Conservation (phyloP, 2,888 invertebrate species). For the Sarcophaga subvicina region DNA sequence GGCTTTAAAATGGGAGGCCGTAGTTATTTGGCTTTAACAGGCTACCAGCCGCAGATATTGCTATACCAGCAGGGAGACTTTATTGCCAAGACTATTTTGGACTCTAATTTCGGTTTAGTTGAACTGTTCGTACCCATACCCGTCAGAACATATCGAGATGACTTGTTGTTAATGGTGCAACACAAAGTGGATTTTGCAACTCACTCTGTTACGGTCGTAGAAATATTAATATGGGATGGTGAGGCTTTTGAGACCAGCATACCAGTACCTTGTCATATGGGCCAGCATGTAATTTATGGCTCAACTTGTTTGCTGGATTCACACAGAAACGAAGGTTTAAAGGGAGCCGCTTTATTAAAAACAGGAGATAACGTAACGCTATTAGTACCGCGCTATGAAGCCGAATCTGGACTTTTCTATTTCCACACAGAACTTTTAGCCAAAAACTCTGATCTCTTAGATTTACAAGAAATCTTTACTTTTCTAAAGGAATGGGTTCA, state of each 20-base stretch:
- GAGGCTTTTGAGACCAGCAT: constrained; percentile 78
- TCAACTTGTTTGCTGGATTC: constrained; percentile 79
- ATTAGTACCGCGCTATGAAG: constrained; percentile 78
- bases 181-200: constrained; percentile 79
- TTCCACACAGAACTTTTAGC: constrained; percentile 77
- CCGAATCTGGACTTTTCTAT: constrained; percentile 78
- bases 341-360: constrained; percentile 76
- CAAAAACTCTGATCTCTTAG: constrained; percentile 76
- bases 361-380: constrained; percentile 74
- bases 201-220: constrained; percentile 78
- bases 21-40: constrained; percentile 79
- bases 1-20: constrained; percentile 81
- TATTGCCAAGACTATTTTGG: constrained; percentile 77
- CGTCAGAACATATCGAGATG: constrained; percentile 80
- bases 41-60: constrained; percentile 78
- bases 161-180: constrained; percentile 81
- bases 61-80: constrained; percentile 78
- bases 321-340: constrained; percentile 76
- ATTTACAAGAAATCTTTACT: constrained; percentile 76
- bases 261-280: constrained; percentile 77
- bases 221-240: constrained; percentile 81
- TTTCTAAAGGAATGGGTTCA: constrained; percentile 75
- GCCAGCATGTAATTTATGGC: constrained; percentile 74
- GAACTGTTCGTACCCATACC: constrained; percentile 79
- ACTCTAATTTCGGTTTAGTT: constrained; percentile 79